Conservation (phyloP, 2,113 vertebrate genomes). For the Grantiella picta region DNA sequence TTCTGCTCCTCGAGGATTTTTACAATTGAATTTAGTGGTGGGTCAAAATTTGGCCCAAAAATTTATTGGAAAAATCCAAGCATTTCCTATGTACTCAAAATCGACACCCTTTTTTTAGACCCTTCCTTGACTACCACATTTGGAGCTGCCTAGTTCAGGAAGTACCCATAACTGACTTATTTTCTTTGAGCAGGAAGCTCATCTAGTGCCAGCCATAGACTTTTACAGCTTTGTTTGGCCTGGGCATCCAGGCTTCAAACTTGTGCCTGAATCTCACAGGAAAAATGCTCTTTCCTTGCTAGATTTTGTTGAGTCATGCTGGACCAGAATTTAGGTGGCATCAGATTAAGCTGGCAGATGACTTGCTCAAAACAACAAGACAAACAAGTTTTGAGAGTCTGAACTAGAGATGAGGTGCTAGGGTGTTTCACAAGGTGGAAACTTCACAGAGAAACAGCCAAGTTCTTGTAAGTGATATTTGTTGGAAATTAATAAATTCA, state of each 20-base stretch:
- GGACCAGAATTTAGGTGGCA: background rate
- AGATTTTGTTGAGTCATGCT: background rate
- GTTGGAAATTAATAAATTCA: background rate
- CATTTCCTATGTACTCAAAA: background rate
- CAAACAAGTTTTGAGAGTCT: background rate
- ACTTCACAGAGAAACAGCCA: background rate
- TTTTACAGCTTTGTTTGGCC: background rate
- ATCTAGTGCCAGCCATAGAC: background rate
- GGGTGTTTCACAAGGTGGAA: background rate
- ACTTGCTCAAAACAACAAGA: background rate
- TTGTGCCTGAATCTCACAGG: background rate
- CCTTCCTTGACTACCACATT: background rate
- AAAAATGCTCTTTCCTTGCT: background rate
- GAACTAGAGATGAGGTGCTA: background rate
- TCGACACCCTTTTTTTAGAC: background rate
- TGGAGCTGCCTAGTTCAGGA: background rate
- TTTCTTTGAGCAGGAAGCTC: background rate
- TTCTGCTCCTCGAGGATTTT: background rate
- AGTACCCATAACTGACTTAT: background rate
- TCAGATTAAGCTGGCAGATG: background rate
- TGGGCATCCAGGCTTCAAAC: background rate
- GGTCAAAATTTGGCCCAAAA: background rate
- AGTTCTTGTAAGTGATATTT: background rate
- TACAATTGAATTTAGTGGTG: background rate
- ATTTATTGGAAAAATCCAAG: background rate